These are phyloP conservation scores for Cervus canadensis DNA, from an alignment of 2,113 vertebrate species.

Conservation along the genomic window DNA sequence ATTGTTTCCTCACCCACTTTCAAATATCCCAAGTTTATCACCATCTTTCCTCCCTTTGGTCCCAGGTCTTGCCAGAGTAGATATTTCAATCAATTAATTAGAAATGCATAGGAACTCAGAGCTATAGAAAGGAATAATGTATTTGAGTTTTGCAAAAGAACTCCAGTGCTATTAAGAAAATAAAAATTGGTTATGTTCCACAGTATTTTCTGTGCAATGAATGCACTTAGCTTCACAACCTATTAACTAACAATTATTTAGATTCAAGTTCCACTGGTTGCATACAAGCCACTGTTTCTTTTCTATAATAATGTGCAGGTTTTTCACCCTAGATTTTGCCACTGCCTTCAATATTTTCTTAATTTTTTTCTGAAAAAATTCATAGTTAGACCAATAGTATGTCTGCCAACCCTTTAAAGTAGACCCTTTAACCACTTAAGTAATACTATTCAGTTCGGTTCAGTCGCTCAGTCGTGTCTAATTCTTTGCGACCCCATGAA, in stretches of 20 bases:
- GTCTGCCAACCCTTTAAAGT: not conserved
- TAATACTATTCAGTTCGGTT: not conserved
- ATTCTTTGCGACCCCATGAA: too few species aligned
- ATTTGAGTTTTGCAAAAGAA: not conserved
- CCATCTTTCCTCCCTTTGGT: not conserved
- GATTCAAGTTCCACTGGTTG: not conserved
- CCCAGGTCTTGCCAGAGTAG: not conserved
- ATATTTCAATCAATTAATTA: not conserved
- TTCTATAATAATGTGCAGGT: not conserved
- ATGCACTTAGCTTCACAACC: not conserved
- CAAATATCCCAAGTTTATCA: not conserved
- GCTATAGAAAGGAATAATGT: not conserved
- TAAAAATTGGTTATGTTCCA: not conserved
- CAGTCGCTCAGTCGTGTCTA: too few species aligned
- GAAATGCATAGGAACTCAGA: not conserved
- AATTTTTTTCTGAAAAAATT: not conserved
- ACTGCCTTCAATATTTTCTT: not conserved
- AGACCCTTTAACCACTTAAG: not conserved
- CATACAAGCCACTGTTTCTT: not conserved
- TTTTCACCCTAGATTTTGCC: not conserved
- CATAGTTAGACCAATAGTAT: not conserved
- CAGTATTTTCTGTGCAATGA: not conserved
- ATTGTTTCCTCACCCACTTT: not conserved
- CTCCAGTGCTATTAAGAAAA: not conserved
- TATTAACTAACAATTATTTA: not conserved